A percentile compares a stretch with the other conserved stretches of the same genome.
Conservation (phyloP, 2,797 vertebrate genomes). For the Pseudochromis fuscus region DNA sequence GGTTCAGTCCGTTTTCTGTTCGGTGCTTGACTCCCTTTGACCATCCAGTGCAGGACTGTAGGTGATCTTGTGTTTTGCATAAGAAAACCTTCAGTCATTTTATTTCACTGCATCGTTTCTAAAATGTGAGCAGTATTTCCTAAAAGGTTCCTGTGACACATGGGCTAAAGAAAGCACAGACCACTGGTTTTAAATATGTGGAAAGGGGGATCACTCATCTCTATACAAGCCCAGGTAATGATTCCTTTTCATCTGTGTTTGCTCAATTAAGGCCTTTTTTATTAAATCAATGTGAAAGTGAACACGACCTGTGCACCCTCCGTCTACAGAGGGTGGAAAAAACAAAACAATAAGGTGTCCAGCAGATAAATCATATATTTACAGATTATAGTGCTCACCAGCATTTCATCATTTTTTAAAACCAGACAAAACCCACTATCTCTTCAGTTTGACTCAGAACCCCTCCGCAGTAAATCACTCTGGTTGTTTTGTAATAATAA, state of each 20-base stretch:
- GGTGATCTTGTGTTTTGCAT: conserved; percentile 14
- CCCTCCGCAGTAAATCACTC: not conserved
- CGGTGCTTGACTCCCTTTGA: conserved; percentile 35
- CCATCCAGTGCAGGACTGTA: not conserved
- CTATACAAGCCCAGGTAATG: conserved; percentile 34
- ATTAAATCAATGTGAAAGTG: conserved; percentile 54
- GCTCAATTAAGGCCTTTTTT: conserved; percentile 61
- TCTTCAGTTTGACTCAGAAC: conserved; percentile 5
- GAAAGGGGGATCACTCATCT: conserved; percentile 20
- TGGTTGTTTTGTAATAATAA: conserved; percentile 26
- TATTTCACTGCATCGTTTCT: not conserved
- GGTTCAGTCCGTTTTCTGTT: conserved; percentile 26
- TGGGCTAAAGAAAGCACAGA: conserved; percentile 25
- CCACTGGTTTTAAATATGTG: conserved; percentile 6
- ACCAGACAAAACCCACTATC: conserved; percentile 8
- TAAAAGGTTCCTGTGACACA: conserved; percentile 9
- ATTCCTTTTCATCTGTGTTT: conserved; percentile 58
- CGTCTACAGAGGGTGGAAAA: conserved; percentile 2
- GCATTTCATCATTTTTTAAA: conserved; percentile 17
- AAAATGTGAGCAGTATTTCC: not conserved
- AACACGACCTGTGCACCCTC: conserved; percentile 25
- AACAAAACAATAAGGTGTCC: conserved; percentile 4
- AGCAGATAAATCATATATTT: conserved; percentile 11
- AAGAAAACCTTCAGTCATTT: not conserved
- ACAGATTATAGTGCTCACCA: conserved; percentile 24